phyloP scores from a whole-genome alignment of 2,113 vertebrate species.

The Myocastor coypus region DNA sequence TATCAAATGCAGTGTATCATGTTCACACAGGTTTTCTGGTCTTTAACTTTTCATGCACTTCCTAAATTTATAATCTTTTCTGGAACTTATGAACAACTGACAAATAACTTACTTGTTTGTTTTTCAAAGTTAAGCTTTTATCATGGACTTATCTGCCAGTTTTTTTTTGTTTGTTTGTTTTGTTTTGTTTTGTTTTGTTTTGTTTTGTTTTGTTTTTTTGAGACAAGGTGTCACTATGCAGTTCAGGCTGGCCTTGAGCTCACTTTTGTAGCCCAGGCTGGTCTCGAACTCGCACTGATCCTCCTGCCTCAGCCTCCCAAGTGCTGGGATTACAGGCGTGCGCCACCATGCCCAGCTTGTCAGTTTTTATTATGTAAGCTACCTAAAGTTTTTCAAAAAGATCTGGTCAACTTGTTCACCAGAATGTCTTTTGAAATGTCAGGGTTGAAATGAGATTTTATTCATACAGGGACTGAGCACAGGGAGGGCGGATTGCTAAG shows the following conservation, averaged over 20 bases:
- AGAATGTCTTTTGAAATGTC: background rate
- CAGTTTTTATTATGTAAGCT: background rate
- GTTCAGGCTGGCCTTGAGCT: no score
- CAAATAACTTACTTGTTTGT: background rate
- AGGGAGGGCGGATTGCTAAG: background rate
- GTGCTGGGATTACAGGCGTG: no score
- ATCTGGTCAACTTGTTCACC: background rate
- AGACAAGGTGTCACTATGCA: no score
- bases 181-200: no score
- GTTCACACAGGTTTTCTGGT: background rate
- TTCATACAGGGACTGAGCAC: background rate
- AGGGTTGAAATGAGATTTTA: slow-evolving; percentile 32
- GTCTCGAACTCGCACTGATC: no score
- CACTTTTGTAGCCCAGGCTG: no score
- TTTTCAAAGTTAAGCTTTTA: background rate
- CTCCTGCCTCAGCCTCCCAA: no score
- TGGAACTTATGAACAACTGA: background rate
- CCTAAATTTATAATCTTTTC: background rate
- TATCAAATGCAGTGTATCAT: background rate
- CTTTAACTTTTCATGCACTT: background rate
- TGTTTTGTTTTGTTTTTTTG: no score
- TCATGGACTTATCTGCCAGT: background rate
- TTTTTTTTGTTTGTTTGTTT: no score
- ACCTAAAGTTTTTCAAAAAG: background rate
- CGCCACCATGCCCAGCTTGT: no score